Conservation (phyloP, 2,113 vertebrate genomes). For the Xyliphius kryptos region DNA sequence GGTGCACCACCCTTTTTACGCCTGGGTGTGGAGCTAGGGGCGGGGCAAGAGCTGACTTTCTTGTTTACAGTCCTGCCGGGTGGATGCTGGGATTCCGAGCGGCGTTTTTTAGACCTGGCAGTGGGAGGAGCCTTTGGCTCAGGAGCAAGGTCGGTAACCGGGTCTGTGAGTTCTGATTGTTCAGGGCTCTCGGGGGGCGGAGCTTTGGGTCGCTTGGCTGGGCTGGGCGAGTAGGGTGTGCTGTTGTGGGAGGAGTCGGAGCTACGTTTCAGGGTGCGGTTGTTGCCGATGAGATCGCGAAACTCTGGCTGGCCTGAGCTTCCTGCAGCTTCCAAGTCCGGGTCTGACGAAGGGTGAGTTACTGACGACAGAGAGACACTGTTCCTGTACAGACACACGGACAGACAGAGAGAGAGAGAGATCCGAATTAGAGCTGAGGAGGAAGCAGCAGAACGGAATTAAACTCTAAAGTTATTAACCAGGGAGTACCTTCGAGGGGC, state of each 20-base stretch:
- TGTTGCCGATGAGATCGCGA: constrained; percentile 71
- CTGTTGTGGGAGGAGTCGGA: constrained; percentile 88
- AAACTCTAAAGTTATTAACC: too few species aligned
- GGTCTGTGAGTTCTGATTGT: constrained; percentile 63
- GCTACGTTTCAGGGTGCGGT: constrained; percentile 84
- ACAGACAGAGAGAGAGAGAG: constrained; percentile 31
- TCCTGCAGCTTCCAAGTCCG: constrained; percentile 78
- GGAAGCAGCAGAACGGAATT: too few species aligned
- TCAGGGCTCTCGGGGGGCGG: constrained; percentile 15
- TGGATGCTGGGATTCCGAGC: constrained; percentile 71
- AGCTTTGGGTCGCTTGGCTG: constrained; percentile 87
- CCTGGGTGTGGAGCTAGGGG: constrained; percentile 77
- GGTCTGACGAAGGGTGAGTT: constrained; percentile 80
- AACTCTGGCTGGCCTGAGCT: constrained; percentile 87
- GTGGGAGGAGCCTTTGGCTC: constrained; percentile 67
- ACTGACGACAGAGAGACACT: constrained; percentile 81
- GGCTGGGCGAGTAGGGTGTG: constrained; percentile 80
- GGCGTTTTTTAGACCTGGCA: constrained; percentile 87
- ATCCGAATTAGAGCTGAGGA: neutral
- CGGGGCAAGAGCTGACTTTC: constrained; percentile 76
- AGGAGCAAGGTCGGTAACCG: constrained; percentile 71
- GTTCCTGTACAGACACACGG: constrained; percentile 65
- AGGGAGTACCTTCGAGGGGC: constrained; percentile 90
- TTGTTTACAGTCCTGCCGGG: constrained; percentile 83
- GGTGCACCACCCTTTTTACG: constrained; percentile 86